A percentile compares a stretch with the other conserved stretches of the same genome.
phyloP scores from a whole-genome alignment of 2,113 vertebrate genomes.

The Aspiorhynchus laticeps region DNA sequence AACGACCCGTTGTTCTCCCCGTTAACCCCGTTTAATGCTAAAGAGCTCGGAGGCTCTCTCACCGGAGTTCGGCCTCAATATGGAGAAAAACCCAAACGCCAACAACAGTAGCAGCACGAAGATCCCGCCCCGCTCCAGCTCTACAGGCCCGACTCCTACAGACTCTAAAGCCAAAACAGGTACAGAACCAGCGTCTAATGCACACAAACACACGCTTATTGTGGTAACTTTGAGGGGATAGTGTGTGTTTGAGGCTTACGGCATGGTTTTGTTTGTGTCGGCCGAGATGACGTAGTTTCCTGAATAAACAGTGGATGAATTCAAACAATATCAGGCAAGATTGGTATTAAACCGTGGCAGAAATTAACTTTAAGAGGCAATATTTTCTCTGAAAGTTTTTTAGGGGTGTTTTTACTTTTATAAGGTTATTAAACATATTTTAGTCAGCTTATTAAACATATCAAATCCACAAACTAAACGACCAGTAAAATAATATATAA shows the following conservation, averaged over 20 bases:
- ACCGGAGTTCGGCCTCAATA: conserved; percentile 80
- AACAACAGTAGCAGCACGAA: conserved; percentile 75
- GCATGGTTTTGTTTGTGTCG: conserved; percentile 21
- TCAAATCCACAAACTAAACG: background rate
- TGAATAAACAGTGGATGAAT: background rate
- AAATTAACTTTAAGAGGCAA: background rate
- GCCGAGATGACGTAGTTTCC: background rate
- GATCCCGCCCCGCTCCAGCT: conserved; percentile 86
- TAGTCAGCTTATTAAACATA: background rate
- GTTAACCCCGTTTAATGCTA: conserved; percentile 72
- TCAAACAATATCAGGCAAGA: background rate
- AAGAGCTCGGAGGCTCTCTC: conserved; percentile 77
- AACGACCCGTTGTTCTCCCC: conserved; percentile 67
- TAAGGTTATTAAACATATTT: background rate
- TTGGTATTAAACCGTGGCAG: background rate
- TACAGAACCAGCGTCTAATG: conserved; percentile 58
- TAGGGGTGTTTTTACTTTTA: background rate
- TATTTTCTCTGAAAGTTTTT: background rate
- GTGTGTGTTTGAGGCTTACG: background rate
- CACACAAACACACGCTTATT: background rate
- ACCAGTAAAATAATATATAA: background rate
- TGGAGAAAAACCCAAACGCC: conserved; percentile 85
- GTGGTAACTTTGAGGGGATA: background rate
- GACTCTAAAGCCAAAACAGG: conserved; percentile 97
- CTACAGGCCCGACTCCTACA: conserved; percentile 83